Evolutionary conservation across 2,888 invertebrate genomes (phyloP).

Genomic region (Ecliptopera silaceata): DNA sequence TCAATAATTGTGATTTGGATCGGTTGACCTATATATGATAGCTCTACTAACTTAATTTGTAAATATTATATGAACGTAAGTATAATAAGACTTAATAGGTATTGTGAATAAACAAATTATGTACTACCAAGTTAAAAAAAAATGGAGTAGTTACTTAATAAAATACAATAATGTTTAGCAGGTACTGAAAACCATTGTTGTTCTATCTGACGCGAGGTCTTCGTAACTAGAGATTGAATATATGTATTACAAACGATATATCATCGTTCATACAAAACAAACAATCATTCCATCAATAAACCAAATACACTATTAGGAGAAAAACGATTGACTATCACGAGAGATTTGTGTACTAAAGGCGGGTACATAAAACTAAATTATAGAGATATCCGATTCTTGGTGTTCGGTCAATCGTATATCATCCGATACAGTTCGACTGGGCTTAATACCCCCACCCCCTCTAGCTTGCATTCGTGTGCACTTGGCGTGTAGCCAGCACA

Average conservation of each 20-base stretch:
- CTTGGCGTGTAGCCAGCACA: slow-evolving; percentile 68
- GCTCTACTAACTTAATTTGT: no score
- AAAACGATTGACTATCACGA: slow-evolving; percentile 11
- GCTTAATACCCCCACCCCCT: slow-evolving; percentile 14
- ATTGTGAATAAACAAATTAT: no score
- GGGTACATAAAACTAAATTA: slow-evolving; percentile 21
- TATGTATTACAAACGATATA: neutral
- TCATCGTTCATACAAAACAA: neutral
- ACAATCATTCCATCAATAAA: slow-evolving; percentile 1
- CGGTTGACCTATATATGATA: no score
- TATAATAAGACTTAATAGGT: no score
- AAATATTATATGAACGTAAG: no score
- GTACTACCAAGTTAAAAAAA: no score
- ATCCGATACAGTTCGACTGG: slow-evolving; percentile 19
- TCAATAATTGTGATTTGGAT: no score
- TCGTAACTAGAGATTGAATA: neutral
- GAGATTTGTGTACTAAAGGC: slow-evolving; percentile 17
- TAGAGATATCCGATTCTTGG: slow-evolving; percentile 21
- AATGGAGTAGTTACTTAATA: no score
- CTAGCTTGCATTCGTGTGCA: slow-evolving; percentile 50
- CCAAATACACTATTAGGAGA: slow-evolving; percentile 2
- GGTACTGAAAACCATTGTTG: no score
- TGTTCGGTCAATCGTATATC: slow-evolving; percentile 24
- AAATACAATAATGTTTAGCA: no score
- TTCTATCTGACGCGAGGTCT: no score